These are phyloP conservation scores for Nansenia antarctica DNA, from an alignment of 2,113 vertebrate genomes.

Conservation along the genomic window DNA sequence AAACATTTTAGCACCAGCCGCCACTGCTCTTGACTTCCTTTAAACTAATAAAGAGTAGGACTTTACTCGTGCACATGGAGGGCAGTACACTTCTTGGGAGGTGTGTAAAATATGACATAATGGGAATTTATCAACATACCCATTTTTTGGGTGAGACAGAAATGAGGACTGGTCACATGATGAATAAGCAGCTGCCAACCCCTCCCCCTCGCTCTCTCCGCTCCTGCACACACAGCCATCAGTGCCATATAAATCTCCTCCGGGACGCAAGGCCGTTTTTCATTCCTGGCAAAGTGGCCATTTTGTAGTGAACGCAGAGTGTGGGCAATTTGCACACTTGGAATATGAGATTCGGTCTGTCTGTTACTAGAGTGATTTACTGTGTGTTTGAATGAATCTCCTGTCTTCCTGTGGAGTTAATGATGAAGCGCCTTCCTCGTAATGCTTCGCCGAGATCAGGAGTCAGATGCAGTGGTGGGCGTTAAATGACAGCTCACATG, in stretches of 20 bases:
- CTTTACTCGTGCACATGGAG: neutral
- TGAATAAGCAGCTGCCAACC: neutral
- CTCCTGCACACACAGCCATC: constrained; percentile 22
- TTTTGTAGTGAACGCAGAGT: constrained; percentile 34
- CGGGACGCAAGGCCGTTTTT: constrained; percentile 26
- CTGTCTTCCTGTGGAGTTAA: neutral
- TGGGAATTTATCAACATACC: constrained; percentile 21
- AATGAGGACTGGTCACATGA: constrained; percentile 21
- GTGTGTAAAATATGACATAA: constrained; percentile 23
- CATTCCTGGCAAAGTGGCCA: constrained; percentile 41
- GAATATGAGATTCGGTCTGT: constrained; percentile 26
- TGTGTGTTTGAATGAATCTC: neutral
- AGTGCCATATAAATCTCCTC: constrained; percentile 30
- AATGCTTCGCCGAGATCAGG: neutral
- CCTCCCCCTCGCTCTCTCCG: neutral
- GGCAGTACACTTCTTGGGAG: neutral
- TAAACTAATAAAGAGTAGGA: neutral
- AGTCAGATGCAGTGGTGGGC: neutral
- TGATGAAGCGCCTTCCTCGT: neutral
- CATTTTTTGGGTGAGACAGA: constrained; percentile 3
- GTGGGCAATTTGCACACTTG: constrained; percentile 39
- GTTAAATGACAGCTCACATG: neutral
- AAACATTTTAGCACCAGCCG: too few species aligned
- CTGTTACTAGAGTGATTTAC: constrained; percentile 22
- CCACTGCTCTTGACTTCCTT: too few species aligned